Evolutionary conservation across 2,113 vertebrate genomes (phyloP), one percentile per base, ranked within the genome.

Genomic region (Myotis brandtii): DNA sequence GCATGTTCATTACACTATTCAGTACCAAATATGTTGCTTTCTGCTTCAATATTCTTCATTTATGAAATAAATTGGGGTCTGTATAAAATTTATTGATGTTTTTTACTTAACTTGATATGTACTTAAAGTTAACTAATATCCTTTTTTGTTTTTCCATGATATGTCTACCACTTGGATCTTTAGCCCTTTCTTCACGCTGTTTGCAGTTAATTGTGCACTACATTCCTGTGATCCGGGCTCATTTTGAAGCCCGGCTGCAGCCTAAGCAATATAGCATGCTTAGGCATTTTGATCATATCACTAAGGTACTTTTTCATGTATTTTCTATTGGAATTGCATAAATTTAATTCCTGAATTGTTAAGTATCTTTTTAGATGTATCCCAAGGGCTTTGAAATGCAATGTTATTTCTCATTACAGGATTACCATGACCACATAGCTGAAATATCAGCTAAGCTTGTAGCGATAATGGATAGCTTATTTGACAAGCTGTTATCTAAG

Each of bases 401-500:
- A 13, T 64, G 56, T 95, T 83, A 97, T 97, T 98, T 98, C 97
- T 97, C 64, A 14, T 98, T 98, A 50, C 98, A 99, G 99, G 99
- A 99, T 98, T 99, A 99, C 98, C 99, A 99, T 9, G 99, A 99
- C 96, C 99, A 99, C 98, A 99, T 99, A 94, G 98, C 99, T 48
- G 99, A 99, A 98, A 99, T 99, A 97, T 99, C 99, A 32, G 99
- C 99, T 30, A 99, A 99, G 96, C 99, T 99, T 82, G 99, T 99
- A 98, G 99, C 99, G 96, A 99, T 99, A 98, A 99, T 99, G 99
- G 99, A 99, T 98, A 98, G 99, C 89, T 98, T 99, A 97, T 99
- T 99, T 98, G 99, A 99, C 98, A 99, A 99, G 97, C 98, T 99
- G 8, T 97, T 99, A 89, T 99, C 99, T 25, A 99, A 99, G 99